These are phyloP conservation scores for Charadrius vociferus DNA, from an alignment of 2,113 vertebrate species.

Conservation along the genomic window DNA sequence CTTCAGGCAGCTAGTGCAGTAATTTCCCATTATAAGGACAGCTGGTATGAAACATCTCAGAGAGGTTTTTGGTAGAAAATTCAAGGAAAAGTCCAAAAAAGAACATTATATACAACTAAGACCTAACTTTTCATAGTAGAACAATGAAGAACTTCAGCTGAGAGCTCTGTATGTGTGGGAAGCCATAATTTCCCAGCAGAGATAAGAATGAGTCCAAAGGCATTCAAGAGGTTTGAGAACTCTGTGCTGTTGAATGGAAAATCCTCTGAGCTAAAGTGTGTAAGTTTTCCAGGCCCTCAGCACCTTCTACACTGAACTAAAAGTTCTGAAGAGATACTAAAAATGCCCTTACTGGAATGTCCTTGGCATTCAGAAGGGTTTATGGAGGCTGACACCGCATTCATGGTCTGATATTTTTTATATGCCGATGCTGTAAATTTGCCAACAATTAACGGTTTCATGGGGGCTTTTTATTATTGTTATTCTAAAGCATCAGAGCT, in stretches of 20 bases:
- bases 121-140: neutral
- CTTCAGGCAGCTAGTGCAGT: neutral
- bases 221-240: neutral
- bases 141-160: neutral
- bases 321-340: neutral
- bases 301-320: neutral
- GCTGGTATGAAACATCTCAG: neutral
- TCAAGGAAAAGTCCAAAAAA: neutral
- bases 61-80: neutral
- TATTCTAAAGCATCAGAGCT: neutral
- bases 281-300: neutral
- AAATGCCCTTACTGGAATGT: neutral
- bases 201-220: neutral
- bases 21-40: neutral
- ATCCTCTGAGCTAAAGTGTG: neutral
- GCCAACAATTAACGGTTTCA: constrained; percentile 26
- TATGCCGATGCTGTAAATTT: neutral
- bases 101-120: neutral
- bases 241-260: neutral
- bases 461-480: neutral
- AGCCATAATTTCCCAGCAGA: neutral
- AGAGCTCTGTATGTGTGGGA: neutral
- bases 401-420: neutral
- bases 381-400: neutral
- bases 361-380: neutral